Percentiles rank a stretch among this genome's conserved stretches.
Conservation (phyloP, 2,888 invertebrate species). For the Torymus aiolomorphi region DNA sequence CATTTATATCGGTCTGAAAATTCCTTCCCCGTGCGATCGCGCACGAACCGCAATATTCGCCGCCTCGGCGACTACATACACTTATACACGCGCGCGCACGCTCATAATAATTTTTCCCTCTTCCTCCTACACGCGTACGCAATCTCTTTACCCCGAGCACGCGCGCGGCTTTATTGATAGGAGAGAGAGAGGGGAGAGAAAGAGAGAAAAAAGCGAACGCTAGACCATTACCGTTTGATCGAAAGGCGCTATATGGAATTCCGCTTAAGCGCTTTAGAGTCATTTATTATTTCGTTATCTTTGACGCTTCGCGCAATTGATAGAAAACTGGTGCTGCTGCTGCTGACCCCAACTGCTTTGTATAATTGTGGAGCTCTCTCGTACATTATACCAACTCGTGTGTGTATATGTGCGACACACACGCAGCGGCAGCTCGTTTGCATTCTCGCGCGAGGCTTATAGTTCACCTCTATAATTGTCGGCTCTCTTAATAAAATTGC, state of each 20-base stretch:
- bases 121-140: neutral
- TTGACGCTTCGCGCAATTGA: constrained; percentile 51
- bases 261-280: constrained; percentile 45
- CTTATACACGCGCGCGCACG: neutral
- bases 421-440: constrained; percentile 27
- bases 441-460: constrained; percentile 18
- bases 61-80: too few relatives aligned
- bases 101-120: neutral
- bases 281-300: constrained; percentile 56
- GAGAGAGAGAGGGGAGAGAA: too few relatives aligned
- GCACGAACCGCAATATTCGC: neutral
- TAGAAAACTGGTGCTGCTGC: constrained; percentile 47
- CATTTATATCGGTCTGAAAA: neutral
- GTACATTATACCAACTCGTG: neutral
- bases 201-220: constrained; percentile 26
- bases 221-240: constrained; percentile 47
- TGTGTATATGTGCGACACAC: neutral
- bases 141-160: neutral
- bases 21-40: neutral
- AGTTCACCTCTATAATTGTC: constrained; percentile 30
- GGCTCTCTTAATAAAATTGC: constrained; percentile 20
- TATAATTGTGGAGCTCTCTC: constrained; percentile 5
- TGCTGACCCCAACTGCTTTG: neutral
- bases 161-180: too few relatives aligned
- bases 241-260: constrained; percentile 52